Base-by-base conservation (phyloP, 2,797 vertebrate species). In the Pogonophryne albipinna region DNA sequence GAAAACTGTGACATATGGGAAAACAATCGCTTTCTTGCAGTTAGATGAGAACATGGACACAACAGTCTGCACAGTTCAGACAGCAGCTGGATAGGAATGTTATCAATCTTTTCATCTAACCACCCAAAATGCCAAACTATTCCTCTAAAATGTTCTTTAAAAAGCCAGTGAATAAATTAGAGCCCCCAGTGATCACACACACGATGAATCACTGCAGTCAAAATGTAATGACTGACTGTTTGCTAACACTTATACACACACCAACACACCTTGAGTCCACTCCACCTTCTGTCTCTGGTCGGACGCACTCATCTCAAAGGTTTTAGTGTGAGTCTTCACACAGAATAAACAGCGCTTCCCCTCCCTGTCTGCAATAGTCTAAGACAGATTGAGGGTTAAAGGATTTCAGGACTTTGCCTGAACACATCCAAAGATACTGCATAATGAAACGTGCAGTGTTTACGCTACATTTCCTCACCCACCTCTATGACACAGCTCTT, bases 341-440 rank as follows among this genome's bases (percentile, higher is more conserved):
- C 94, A 95, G 75, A 96, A 95, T 76, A 96, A 55, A 47, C 95
- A 96, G 66, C 95, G 95, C 34, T 91, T 94, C 2, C 95, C 95
- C 14, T 96, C 95, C 81, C 91, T 90, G 85, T 96, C 95, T n/a
- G 90, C 65, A 49, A 95, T 63, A 13, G 90, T 55, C 92, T 94
- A 68, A 46, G 68, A 84, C 4, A 59, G 3, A 75, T n/a, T 74
- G 19, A 63, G 7, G 19, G 10, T 63, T 15, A 31, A 4, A 17
- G 31, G 42, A 13, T 53, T 10, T 49, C 41, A 70, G 38, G 45
- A 46, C 42, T 31, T 19, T 45, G 45, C 34, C 10, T 55, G 8
- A 63, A 31, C 31, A 10, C 12, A 41, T 42, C 7, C 1, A 49
- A 53, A 20, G 44, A 44, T 11, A 46, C 17, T 13, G 3, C 51